Percentiles rank a stretch among this genome's conserved stretches.
These are phyloP conservation scores for Telmatochromis brachygnathus DNA, from an alignment of 2,113 vertebrate genomes.

Conservation along the genomic window DNA sequence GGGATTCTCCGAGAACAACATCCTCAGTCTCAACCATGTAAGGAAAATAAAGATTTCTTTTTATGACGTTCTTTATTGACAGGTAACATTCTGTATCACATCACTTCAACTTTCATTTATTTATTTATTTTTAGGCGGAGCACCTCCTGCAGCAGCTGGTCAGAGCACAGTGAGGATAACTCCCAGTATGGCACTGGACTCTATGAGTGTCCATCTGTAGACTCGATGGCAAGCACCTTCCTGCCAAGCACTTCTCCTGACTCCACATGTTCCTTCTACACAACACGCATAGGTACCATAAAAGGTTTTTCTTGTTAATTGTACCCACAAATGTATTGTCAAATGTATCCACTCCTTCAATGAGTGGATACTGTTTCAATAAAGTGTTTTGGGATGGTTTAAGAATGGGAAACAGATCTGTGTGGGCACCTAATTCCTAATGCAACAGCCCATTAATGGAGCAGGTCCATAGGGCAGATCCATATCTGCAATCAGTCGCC, in stretches of 20 bases:
- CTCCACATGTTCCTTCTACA: constrained; percentile 51
- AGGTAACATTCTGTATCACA: neutral
- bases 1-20: constrained; percentile 50
- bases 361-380: neutral
- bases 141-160: constrained; percentile 62
- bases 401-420: neutral
- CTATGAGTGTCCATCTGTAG: constrained; percentile 47
- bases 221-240: constrained; percentile 66
- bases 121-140: constrained; percentile 32
- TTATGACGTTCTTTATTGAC: neutral
- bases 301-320: neutral
- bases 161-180: constrained; percentile 42
- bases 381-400: neutral
- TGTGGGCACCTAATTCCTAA: neutral
- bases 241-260: constrained; percentile 62
- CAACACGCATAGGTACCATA: constrained; percentile 70
- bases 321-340: neutral
- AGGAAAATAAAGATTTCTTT: neutral
- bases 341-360: neutral
- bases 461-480: neutral
- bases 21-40: constrained; percentile 41
- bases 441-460: neutral
- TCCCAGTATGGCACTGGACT: neutral
- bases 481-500: neutral
- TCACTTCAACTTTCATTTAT: neutral